Evolutionary conservation across 92 coral and sea anemone genomes (phyloP), one percentile per base, ranked within the genome.

Genomic region (Actinostola sp.): DNA sequence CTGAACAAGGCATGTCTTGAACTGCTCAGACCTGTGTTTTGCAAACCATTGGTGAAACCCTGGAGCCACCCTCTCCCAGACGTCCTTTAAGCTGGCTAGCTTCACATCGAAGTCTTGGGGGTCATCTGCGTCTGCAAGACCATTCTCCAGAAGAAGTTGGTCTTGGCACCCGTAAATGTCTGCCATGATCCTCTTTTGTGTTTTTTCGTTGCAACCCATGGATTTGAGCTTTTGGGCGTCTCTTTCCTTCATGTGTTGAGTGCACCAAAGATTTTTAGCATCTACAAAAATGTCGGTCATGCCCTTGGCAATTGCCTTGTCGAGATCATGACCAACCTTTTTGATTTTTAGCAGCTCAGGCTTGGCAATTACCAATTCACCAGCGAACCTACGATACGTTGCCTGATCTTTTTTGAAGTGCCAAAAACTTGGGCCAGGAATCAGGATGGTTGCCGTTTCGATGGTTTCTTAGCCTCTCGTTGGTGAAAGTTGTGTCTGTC

Each of bases 351-450:
- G 56, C 9, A 86, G 41, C 62, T 82, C 92, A 41, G 87, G 91
- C 35, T 81, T 86, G 15, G 42, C 63, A 39, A 78, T 76, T 39
- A 33, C 72, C 16, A 81, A 70, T 29, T 76, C 87, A 11, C 84
- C 84, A 2, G 84, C 84, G 32, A 86, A 86, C 17, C 87, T 55
- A 8, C 79, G 57, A 56, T 83, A 83, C 48, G 36, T 24, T 39
- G 59, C 79, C 2, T 70, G 71, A 20, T 61, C 54, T 56, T 86
- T 86, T 29, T 31, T 9, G 44, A 86, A 86, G 68, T 86, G 90
- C 86, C 90, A 86, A 53, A 74, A 86, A 35, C 90, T 80, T 5
- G 90, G 86, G 21, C 86, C 90, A 23, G 83, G 90, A 38, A 86
- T 86, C 86, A 10, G 86, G 86, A 38, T 86, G 80, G n/a, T 74